These are phyloP conservation scores for Acanthochromis polyacanthus DNA, from an alignment of 2,113 vertebrate genomes.

Conservation along the genomic window DNA sequence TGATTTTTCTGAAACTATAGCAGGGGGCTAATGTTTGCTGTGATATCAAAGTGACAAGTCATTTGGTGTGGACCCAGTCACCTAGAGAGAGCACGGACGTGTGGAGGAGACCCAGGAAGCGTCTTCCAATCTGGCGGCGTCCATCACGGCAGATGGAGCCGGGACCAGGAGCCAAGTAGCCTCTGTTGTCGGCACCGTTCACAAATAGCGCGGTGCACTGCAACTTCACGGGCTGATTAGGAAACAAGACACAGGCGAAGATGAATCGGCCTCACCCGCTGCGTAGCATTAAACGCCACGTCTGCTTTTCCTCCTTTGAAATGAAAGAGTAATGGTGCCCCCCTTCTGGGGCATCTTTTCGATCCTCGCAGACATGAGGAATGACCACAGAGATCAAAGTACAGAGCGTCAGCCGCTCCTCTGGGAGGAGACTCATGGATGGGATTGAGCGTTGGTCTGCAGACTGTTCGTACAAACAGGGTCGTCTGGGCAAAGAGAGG, in stretches of 20 bases:
- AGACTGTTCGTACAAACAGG: constrained; percentile 35
- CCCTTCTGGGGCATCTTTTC: constrained; percentile 16
- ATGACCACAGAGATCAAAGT: constrained; percentile 54
- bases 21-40: constrained; percentile 38
- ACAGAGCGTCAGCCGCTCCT: constrained; percentile 22
- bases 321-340: constrained; percentile 30
- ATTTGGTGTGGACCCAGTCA: constrained; percentile 59
- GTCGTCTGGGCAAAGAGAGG: constrained; percentile 2
- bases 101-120: constrained; percentile 70
- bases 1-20: constrained; percentile 20
- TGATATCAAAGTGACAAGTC: constrained; percentile 64
- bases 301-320: constrained; percentile 51
- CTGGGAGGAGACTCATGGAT: constrained; percentile 38
- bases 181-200: constrained; percentile 57
- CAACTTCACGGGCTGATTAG: constrained; percentile 59
- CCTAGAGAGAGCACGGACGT: constrained; percentile 60
- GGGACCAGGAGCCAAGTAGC: constrained; percentile 57
- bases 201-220: constrained; percentile 53
- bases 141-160: constrained; percentile 67
- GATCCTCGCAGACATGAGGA: constrained; percentile 45
- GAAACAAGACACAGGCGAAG: constrained; percentile 60
- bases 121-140: constrained; percentile 70
- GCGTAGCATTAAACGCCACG: constrained; percentile 59
- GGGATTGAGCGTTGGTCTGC: constrained; percentile 29
- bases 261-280: constrained; percentile 54